A percentile compares a stretch with the other conserved stretches of the same genome.
These are phyloP conservation scores for Porites lutea DNA, from an alignment of 64 coral and sea anemone species.

Conservation along the genomic window DNA sequence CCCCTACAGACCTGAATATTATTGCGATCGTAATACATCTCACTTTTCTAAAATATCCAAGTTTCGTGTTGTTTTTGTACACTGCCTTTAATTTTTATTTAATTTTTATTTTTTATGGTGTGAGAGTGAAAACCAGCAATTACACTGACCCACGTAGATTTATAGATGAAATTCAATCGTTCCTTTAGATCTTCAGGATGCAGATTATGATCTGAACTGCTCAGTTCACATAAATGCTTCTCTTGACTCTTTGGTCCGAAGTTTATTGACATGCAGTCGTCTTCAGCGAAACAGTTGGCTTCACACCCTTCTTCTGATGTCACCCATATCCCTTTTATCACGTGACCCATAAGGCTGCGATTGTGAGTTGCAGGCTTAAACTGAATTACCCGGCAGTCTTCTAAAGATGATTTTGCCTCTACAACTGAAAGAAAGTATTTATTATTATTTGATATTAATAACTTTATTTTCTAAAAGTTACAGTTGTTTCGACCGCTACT, in stretches of 20 bases:
- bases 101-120: too few relatives aligned
- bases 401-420: background rate
- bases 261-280: background rate
- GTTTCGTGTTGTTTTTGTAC: too few relatives aligned
- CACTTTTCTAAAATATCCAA: too few relatives aligned
- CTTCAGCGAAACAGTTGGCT: background rate
- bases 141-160: background rate
- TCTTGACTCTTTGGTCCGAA: background rate
- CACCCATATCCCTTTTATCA: background rate
- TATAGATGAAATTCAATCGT: background rate
- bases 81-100: too few relatives aligned
- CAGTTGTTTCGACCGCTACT: too few relatives aligned
- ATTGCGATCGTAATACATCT: too few relatives aligned
- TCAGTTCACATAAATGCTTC: conserved; percentile 8
- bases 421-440: background rate
- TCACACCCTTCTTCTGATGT: background rate
- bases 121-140: background rate
- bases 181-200: background rate
- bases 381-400: background rate
- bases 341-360: background rate
- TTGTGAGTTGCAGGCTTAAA: background rate
- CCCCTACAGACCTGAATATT: too few relatives aligned
- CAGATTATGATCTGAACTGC: background rate
- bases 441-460: too few relatives aligned
- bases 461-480: too few relatives aligned